phyloP scores from a whole-genome alignment of 2,113 vertebrate species.

The Hemibagrus wyckioides region DNA sequence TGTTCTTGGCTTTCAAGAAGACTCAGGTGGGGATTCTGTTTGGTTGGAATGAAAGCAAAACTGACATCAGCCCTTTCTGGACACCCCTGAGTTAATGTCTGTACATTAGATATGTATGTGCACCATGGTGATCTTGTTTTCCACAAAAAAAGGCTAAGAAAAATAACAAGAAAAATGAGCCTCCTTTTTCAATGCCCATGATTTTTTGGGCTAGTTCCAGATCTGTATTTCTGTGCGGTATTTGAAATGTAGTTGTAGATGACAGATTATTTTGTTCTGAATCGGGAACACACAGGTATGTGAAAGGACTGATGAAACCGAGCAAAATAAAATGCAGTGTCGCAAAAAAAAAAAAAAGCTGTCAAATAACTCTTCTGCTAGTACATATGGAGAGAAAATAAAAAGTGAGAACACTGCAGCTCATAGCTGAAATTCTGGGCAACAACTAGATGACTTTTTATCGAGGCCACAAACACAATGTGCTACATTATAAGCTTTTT shows the following conservation, averaged over 20 bases:
- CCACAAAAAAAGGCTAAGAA: background rate
- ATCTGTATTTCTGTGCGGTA: background rate
- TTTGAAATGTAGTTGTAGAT: background rate
- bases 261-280: background rate
- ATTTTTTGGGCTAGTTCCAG: background rate
- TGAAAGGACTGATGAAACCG: background rate
- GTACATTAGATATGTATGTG: background rate
- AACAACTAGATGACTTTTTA: slow-evolving; percentile 9
- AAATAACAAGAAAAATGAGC: background rate
- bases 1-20: too few species aligned
- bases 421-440: background rate
- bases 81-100: background rate
- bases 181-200: background rate
- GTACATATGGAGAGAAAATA: slow-evolving; percentile 19
- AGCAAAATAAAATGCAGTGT: background rate
- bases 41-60: too few species aligned
- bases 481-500: background rate
- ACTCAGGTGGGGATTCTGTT: too few species aligned
- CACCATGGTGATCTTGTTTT: background rate
- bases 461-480: slow-evolving; percentile 7
- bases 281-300: background rate
- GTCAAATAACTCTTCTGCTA: slow-evolving; percentile 14
- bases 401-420: background rate
- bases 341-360: too few species aligned
- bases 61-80: too few species aligned